Evolutionary conservation across 2,797 vertebrate genomes (phyloP), one percentile per base, ranked within the genome.

Genomic region (Tarsius wallacei): DNA sequence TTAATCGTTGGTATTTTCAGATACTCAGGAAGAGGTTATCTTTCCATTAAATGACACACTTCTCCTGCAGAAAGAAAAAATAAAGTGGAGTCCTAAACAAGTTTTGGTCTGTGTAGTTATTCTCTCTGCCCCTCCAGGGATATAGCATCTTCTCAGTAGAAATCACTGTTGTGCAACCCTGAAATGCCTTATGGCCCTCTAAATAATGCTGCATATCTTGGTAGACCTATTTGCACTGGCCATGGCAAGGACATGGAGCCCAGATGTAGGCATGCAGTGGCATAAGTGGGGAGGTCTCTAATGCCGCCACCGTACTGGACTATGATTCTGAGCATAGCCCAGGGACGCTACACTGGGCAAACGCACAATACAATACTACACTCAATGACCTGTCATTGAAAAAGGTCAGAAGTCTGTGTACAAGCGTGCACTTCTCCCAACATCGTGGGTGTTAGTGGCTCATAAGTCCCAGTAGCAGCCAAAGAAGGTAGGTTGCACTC

Each of bases 391-490:
- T 89, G 94, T 63, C 83, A 97, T 97, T 98, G 98, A 98, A 97
- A 98, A 97, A 94, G 95, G 97, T 97, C 98, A 98, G 97, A 91
- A 97, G 94, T 84, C 96, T 97, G 77, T 87, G 90, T 94, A 96
- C 63, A 97, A 87, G 97, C 63, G 47, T 0, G 2, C 59, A 90
- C 94, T 97, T 97, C 98, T 98, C 95, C 85, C 64, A 86, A 94
- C 87, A 81, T 97, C 97, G 93, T 24, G 66, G 86, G 95, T 81
- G 97, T 98, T 94, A 95, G 95, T 87, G 86, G 87, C 97, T 98
- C 98, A 97, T 98, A 98, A 98, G 97, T 98, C 98, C 97, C 98
- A 97, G 93, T 95, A 98, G 98, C 96, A 98, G 97, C 91, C 82
- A 96, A 86, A 80, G 92, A 97, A 80, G 97, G 98, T n/a, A 16